phyloP scores from a whole-genome alignment of 2,797 vertebrate genomes.

The Microcaecilia unicolor region DNA sequence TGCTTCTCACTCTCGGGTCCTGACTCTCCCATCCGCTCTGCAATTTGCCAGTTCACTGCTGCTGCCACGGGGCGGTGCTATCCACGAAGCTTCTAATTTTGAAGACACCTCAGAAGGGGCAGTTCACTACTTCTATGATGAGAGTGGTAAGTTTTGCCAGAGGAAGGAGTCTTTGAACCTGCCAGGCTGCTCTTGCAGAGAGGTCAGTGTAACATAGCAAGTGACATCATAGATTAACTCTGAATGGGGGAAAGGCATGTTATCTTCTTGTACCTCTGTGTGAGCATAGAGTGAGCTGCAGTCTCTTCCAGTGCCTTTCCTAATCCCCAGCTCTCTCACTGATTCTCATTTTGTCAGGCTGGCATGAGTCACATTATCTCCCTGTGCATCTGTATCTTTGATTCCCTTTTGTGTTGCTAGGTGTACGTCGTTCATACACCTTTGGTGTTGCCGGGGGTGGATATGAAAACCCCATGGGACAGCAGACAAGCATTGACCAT shows the following conservation, averaged over 20 bases:
- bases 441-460: conserved; percentile 80
- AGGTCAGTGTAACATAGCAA: no score
- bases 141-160: conserved; percentile 64
- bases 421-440: conserved; percentile 80
- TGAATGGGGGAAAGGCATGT: no score
- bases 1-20: conserved; percentile 73
- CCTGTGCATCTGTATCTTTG: not conserved
- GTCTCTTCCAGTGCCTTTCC: no score
- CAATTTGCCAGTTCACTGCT: conserved; percentile 81
- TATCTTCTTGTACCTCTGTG: no score
- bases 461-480: conserved; percentile 76
- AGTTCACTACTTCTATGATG: conserved; percentile 83
- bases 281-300: no score
- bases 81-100: conserved; percentile 83
- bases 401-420: no score
- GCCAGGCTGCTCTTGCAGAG: not conserved
- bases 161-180: not conserved
- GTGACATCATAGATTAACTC: fast-evolving
- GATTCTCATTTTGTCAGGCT: no score
- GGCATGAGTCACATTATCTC: no score
- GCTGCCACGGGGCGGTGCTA: conserved; percentile 57
- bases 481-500: conserved; percentile 34
- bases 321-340: no score
- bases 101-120: conserved; percentile 85
- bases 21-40: conserved; percentile 76